A percentile compares a stretch with the other conserved stretches of the same genome.
phyloP scores from a whole-genome alignment of 2,797 vertebrate genomes.

The Mus minutoides region DNA sequence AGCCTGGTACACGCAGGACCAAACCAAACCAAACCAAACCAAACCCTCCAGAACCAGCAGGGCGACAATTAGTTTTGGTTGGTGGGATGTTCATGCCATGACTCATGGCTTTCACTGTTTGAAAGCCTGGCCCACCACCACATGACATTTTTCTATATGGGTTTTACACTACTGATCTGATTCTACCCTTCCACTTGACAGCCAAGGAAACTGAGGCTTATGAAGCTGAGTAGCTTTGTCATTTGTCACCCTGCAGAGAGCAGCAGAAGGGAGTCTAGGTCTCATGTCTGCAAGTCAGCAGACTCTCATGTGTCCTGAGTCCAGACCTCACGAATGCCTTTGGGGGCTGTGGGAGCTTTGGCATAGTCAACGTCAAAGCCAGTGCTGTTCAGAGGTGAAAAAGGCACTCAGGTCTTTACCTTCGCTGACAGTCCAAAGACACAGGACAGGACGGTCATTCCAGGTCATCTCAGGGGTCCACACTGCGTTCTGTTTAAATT shows the following conservation, averaged over 20 bases:
- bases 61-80: background rate
- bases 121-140: background rate
- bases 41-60: background rate
- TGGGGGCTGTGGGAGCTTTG: background rate
- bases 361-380: background rate
- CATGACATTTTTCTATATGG: background rate
- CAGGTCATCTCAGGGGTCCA: background rate
- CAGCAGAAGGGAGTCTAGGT: background rate
- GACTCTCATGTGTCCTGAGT: background rate
- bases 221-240: background rate
- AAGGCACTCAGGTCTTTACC: background rate
- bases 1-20: background rate
- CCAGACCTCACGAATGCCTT: background rate
- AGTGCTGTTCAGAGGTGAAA: too few species aligned
- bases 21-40: background rate
- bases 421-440: background rate
- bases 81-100: background rate
- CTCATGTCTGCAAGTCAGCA: background rate
- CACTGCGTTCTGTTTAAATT: background rate
- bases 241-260: background rate
- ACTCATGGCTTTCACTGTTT: background rate
- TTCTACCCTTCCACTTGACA: background rate
- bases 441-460: background rate
- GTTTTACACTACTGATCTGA: background rate
- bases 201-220: background rate